These are phyloP conservation scores for Heliconius melpomene DNA, from an alignment of 1,140 invertebrate genomes.

Conservation along the genomic window DNA sequence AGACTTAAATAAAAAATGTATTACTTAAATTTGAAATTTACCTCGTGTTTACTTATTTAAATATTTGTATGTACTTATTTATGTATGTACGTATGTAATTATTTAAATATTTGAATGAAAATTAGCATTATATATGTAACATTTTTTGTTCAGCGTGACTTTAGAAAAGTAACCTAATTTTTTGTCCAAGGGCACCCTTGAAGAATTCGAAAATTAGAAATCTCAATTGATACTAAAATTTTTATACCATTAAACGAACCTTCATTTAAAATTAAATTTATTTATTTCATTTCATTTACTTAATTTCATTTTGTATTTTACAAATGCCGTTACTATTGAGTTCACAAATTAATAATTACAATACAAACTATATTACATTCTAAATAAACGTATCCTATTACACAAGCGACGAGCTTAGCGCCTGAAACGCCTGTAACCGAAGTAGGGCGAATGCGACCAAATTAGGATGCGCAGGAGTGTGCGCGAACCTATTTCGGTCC, in stretches of 20 bases:
- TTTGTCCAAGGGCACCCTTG: no score
- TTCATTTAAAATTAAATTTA: no score
- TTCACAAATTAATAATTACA: neutral
- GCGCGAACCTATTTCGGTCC: slow-evolving; percentile 69
- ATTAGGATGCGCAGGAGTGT: slow-evolving; percentile 67
- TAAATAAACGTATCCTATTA: slow-evolving; percentile 16
- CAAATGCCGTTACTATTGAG: neutral
- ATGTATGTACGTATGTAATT: no score
- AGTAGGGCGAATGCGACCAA: slow-evolving; percentile 62
- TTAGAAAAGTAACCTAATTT: no score
- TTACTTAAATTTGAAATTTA: no score
- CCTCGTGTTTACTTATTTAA: no score
- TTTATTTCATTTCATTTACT: neutral
- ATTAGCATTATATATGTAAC: neutral
- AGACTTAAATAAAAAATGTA: no score
- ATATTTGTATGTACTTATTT: no score
- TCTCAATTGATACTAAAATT: no score
- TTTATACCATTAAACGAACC: no score
- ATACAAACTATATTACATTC: neutral
- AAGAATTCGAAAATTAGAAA: no score
- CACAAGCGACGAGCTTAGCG: slow-evolving; percentile 26
- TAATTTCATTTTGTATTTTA: neutral
- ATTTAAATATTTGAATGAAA: no score
- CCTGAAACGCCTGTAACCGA: slow-evolving; percentile 61
- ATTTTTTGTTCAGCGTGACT: neutral